These are phyloP conservation scores for Peromyscus attwateri DNA, from an alignment of 2,797 vertebrate species.

Conservation along the genomic window DNA sequence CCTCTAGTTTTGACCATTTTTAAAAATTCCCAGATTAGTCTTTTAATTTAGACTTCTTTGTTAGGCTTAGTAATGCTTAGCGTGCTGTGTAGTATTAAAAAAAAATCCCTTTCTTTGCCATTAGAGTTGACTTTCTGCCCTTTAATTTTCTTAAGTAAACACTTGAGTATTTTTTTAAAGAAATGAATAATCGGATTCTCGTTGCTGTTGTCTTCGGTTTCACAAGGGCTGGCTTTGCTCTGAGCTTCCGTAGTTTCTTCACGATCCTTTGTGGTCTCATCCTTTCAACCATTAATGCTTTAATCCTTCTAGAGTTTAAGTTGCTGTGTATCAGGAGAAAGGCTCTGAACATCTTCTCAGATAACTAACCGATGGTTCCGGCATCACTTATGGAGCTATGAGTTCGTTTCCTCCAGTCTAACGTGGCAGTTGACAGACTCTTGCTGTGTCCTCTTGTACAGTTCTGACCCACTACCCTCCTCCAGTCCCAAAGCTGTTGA, in stretches of 20 bases:
- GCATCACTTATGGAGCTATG: not conserved
- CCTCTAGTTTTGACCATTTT: not conserved
- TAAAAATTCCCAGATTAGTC: not conserved
- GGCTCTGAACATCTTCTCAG: not conserved
- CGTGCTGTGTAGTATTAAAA: not conserved
- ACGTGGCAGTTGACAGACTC: not conserved
- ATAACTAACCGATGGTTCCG: not conserved
- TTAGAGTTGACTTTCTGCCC: not conserved
- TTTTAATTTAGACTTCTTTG: constrained; percentile 17
- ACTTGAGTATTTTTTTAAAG: not conserved
- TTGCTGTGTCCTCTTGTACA: constrained; percentile 2
- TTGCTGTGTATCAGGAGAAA: constrained; percentile 7
- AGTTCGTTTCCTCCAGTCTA: not conserved
- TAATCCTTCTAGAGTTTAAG: constrained; percentile 29
- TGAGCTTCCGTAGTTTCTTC: constrained; percentile 39
- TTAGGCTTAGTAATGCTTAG: not conserved
- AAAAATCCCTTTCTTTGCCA: not conserved
- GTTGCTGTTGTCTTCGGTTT: constrained; percentile 13
- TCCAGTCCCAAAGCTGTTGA: not conserved
- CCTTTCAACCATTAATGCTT: constrained; percentile 37
- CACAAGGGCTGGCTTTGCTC: not conserved
- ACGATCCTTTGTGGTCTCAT: constrained; percentile 23
- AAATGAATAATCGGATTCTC: not conserved
- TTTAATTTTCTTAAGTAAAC: not conserved
- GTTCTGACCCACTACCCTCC: not conserved